A percentile compares a stretch with the other conserved stretches of the same genome.
These are phyloP conservation scores for Porites divaricata DNA, from an alignment of 92 coral and sea anemone genomes.

Conservation along the genomic window DNA sequence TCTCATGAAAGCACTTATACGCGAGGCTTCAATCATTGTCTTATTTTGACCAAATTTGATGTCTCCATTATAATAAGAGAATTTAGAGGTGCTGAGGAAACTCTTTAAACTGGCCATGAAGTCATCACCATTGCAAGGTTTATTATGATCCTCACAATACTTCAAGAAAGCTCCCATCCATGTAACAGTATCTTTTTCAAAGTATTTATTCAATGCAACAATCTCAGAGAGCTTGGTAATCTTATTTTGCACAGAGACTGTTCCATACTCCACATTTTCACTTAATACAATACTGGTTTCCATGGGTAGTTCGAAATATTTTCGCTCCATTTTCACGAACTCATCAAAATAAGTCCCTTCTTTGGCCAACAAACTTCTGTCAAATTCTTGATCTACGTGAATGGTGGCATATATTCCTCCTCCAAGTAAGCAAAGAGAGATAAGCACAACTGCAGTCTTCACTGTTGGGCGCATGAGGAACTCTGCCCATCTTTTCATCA, in stretches of 20 bases:
- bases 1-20: slow-evolving; percentile 33
- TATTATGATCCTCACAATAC: slow-evolving; percentile 6
- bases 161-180: slow-evolving; percentile 39
- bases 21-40: slow-evolving; percentile 32
- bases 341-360: slow-evolving; percentile 22
- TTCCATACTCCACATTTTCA: slow-evolving; percentile 33
- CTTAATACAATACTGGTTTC: slow-evolving; percentile 38
- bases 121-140: slow-evolving; percentile 21
- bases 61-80: slow-evolving; percentile 40
- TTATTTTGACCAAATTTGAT: slow-evolving; percentile 35
- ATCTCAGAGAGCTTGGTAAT: slow-evolving; percentile 40
- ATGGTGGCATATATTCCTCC: slow-evolving; percentile 38
- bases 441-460: slow-evolving; percentile 29
- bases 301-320: slow-evolving; percentile 42
- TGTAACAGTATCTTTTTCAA: slow-evolving; percentile 20
- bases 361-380: slow-evolving; percentile 23
- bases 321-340: slow-evolving; percentile 18
- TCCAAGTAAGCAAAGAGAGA: slow-evolving; percentile 28
- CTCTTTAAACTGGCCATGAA: slow-evolving; percentile 26
- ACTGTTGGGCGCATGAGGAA: slow-evolving; percentile 26
- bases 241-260: slow-evolving; percentile 35
- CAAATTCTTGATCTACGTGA: slow-evolving; percentile 26
- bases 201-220: slow-evolving; percentile 41
- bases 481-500: slow-evolving; percentile 46
- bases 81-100: slow-evolving; percentile 31